phyloP scores from a whole-genome alignment of 2,888 invertebrate genomes.

The Mesoligia furuncula region DNA sequence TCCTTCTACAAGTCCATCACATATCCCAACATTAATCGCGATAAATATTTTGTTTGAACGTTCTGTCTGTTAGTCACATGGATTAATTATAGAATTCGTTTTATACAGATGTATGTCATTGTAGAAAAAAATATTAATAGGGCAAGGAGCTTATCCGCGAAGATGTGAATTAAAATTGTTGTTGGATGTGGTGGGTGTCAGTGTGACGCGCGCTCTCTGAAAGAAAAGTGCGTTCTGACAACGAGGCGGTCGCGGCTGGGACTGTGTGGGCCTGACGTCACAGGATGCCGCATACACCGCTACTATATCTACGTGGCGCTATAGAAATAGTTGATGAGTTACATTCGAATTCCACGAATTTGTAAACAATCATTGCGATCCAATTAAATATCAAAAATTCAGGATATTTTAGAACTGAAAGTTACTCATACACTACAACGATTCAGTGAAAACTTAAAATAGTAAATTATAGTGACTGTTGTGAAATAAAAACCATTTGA shows the following conservation, averaged over 20 bases:
- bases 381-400: constrained; percentile 60
- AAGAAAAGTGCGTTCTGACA: constrained; percentile 61
- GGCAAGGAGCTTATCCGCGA: constrained; percentile 74
- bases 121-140: constrained; percentile 74
- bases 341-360: constrained; percentile 79
- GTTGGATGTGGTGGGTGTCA: constrained; percentile 71
- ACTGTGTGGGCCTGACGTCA: constrained; percentile 75
- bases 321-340: constrained; percentile 88
- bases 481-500: constrained; percentile 45
- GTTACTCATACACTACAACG: constrained; percentile 45
- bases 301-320: constrained; percentile 76
- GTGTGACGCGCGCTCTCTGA: constrained; percentile 60
- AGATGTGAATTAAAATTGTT: constrained; percentile 78
- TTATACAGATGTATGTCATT: constrained; percentile 68
- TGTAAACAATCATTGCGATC: constrained; percentile 79
- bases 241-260: constrained; percentile 57
- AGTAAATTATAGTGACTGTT: constrained; percentile 39
- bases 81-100: constrained; percentile 65
- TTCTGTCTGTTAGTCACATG: constrained; percentile 50
- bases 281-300: constrained; percentile 76
- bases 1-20: constrained; percentile 35
- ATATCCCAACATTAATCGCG: constrained; percentile 29
- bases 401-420: constrained; percentile 52
- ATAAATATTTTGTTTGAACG: constrained; percentile 50
- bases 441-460: constrained; percentile 45